Conservation (phyloP, 2,888 invertebrate species). For the Patella pellucida region DNA sequence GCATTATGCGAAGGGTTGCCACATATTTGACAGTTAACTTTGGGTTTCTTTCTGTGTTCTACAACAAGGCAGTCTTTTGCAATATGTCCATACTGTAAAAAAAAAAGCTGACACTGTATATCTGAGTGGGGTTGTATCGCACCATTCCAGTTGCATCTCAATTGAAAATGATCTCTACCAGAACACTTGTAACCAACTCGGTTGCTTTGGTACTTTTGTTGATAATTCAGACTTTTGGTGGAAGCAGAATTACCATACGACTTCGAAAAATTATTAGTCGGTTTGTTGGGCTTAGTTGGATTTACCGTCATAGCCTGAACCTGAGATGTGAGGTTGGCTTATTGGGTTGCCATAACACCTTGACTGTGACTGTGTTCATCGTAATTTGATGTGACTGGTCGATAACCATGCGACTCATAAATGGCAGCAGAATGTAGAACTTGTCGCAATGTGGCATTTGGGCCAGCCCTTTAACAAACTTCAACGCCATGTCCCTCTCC, state of each 20-base stretch:
- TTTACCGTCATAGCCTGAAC: too few species aligned
- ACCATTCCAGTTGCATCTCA: neutral
- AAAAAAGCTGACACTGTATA: neutral
- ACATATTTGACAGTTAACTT: neutral
- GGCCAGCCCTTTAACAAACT: neutral
- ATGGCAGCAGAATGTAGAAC: neutral
- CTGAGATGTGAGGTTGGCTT: too few species aligned
- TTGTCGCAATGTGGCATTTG: neutral
- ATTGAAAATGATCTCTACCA: neutral
- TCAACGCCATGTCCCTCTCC: neutral
- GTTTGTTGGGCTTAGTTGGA: too few species aligned
- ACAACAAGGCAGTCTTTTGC: neutral
- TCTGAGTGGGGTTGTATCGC: neutral
- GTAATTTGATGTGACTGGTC: too few species aligned
- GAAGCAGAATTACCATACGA: too few species aligned
- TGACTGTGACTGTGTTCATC: too few species aligned
- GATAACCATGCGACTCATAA: neutral
- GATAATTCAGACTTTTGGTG: too few species aligned
- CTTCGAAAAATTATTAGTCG: too few species aligned
- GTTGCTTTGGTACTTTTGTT: too few species aligned
- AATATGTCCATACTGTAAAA: neutral
- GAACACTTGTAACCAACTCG: neutral
- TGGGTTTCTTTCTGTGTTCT: neutral
- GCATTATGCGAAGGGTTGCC: neutral
- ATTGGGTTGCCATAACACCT: too few species aligned